Base-by-base conservation (phyloP, 2,113 vertebrate genomes). In the Tyto alba region DNA sequence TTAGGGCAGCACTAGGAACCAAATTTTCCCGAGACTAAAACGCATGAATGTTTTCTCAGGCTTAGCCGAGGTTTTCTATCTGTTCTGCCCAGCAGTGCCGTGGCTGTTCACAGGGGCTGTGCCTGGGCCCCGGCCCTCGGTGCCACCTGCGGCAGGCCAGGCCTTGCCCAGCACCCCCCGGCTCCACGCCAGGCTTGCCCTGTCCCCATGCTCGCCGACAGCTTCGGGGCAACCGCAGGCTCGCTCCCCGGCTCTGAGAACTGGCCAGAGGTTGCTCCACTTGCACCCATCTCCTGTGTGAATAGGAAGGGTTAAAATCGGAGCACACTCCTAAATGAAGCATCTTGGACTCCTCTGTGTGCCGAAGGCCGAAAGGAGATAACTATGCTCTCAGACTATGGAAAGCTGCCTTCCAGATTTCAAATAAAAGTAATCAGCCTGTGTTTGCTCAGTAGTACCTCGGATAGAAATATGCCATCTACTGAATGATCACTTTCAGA, bases 51-150 rank as follows among this genome's bases (percentile, higher is more conserved):
- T 48, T 89, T 91, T 80, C 79, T 71, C 75, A 59, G 40, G 36
- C 13, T 25, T 72, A 52, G 52, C 19, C 75, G 60, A 57, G 68
- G 26, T 87, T 93, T 84, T 71, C 41, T 47, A 72, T 84, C 74
- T 87, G 14, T 85, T 84, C 43, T 78, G 48, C 38, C 50, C 56
- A 66, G 59, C 23, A 69, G 23, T 57, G 32, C 52, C 38, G 11
- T 1, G 4, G 29, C 22, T 62, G 43, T 53, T 43, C 27, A 4
- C 5, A 11, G 0, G 1, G 18, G 50, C 32, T 30, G 19, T 25
- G 45, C 16, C 26, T 53, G 55, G 25, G 41, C 8, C 17, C 23
- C 41, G n/a, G 63, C 36, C 53, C 57, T 45, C 55, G 18, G 18
- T 34, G 64, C 41, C 38, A 30, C 13, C 59, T 0, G 0, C 73